Percentiles rank a stretch among this genome's conserved stretches.
These are phyloP conservation scores for Torymus auratus DNA, from an alignment of 2,888 invertebrate genomes.

Conservation along the genomic window DNA sequence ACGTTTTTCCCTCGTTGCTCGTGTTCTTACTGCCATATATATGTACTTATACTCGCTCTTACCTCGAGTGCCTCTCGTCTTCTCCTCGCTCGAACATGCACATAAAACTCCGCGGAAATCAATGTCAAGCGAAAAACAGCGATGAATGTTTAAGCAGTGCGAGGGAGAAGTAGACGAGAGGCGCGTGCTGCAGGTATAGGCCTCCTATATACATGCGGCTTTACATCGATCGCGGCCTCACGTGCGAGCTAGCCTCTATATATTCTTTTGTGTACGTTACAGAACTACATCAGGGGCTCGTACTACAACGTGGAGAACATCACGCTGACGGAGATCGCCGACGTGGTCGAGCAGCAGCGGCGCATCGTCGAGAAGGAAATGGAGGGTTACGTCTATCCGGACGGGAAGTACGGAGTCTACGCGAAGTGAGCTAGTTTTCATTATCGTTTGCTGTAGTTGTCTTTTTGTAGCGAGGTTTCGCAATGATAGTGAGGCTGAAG, in stretches of 20 bases:
- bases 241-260: not conserved
- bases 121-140: conserved; percentile 1
- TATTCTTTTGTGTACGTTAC: conserved; percentile 29
- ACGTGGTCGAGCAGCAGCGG: conserved; percentile 80
- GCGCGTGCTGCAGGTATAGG: too few species aligned
- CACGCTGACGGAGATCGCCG: conserved; percentile 77
- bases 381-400: conserved; percentile 81
- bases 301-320: conserved; percentile 63
- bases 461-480: too few species aligned
- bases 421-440: conserved; percentile 73
- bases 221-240: conserved; percentile 3
- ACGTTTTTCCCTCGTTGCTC: too few species aligned
- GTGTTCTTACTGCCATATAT: too few species aligned
- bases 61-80: too few species aligned
- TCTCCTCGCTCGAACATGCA: too few species aligned
- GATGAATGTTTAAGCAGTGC: not conserved
- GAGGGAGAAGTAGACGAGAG: too few species aligned
- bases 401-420: conserved; percentile 78
- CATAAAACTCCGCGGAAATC: conserved; percentile 9
- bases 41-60: too few species aligned
- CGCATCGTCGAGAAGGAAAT: conserved; percentile 79
- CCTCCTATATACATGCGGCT: too few species aligned
- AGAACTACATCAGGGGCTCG: conserved; percentile 67
- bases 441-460: not conserved
- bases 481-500: too few species aligned